Evolutionary conservation across 2,888 invertebrate genomes (phyloP).

Genomic region (Clivina fossor): DNA sequence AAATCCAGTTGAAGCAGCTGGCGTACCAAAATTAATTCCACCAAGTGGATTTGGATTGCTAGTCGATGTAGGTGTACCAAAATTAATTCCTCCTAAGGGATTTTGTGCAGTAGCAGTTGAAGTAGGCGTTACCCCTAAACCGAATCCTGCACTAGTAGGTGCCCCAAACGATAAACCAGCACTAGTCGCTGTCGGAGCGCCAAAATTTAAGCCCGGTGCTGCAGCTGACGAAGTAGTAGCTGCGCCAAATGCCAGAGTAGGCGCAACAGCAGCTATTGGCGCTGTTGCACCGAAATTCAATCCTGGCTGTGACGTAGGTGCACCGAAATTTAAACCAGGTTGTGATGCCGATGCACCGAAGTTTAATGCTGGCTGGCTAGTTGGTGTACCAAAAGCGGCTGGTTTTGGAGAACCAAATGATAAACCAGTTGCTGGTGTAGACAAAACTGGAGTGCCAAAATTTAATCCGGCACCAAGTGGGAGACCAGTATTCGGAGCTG

Average conservation of each 20-base stretch:
- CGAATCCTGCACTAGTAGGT: slow-evolving; percentile 36
- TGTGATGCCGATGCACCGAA: slow-evolving; percentile 38
- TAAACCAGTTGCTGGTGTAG: slow-evolving; percentile 40
- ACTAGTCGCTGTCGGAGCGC: slow-evolving; percentile 37
- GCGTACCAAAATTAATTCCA: slow-evolving; percentile 29
- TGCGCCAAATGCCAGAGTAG: slow-evolving; percentile 45
- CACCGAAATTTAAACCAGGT: slow-evolving; percentile 43
- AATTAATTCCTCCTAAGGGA: slow-evolving; percentile 30
- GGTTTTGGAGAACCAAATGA: slow-evolving; percentile 44
- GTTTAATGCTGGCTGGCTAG: slow-evolving; percentile 44
- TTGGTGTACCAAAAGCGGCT: slow-evolving; percentile 40
- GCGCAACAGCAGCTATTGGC: slow-evolving; percentile 47
- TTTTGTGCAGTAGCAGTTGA: slow-evolving; percentile 37
- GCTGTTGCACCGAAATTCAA: slow-evolving; percentile 42
- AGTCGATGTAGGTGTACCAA: not conserved
- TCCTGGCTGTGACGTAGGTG: slow-evolving; percentile 41
- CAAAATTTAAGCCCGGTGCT: slow-evolving; percentile 41
- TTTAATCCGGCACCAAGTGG: slow-evolving; percentile 47
- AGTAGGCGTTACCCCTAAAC: slow-evolving; percentile 37
- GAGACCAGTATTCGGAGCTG: slow-evolving; percentile 35
- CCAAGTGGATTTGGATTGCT: slow-evolving; percentile 6
- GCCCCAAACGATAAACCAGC: slow-evolving; percentile 43
- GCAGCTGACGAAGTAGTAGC: slow-evolving; percentile 39
- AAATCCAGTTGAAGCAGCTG: slow-evolving; percentile 30
- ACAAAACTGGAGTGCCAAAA: slow-evolving; percentile 43